phyloP scores from a whole-genome alignment of 2,113 vertebrate species.

The Mastomys natalensis region DNA sequence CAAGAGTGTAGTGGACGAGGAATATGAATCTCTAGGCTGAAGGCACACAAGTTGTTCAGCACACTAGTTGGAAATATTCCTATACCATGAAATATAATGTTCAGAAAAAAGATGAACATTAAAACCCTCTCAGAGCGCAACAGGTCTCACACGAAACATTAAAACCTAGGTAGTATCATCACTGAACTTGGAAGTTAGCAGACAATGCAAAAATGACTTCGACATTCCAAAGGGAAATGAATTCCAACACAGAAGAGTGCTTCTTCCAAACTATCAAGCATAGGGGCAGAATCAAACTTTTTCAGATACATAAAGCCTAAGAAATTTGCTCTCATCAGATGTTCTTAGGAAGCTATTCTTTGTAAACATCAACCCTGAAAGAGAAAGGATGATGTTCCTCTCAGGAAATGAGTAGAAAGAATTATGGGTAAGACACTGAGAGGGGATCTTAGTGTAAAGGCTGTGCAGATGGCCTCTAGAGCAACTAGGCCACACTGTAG shows the following conservation, averaged over 20 bases:
- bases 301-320: background rate
- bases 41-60: background rate
- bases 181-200: background rate
- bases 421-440: background rate
- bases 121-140: background rate
- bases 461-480: background rate
- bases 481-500: background rate
- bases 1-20: background rate
- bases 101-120: background rate
- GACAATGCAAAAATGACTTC: background rate
- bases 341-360: background rate
- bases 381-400: background rate
- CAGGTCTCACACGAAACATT: too few relatives aligned
- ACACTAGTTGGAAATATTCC: background rate
- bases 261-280: background rate
- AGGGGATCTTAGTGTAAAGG: background rate
- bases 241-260: background rate
- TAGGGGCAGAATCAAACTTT: background rate
- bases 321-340: background rate
- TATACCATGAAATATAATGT: background rate
- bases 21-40: background rate
- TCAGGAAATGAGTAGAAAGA: background rate
- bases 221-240: background rate
- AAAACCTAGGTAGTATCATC: background rate
- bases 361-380: background rate